Evolutionary conservation across 2,113 vertebrate genomes (phyloP), one percentile per base, ranked within the genome.

Genomic region (Vombatus ursinus): DNA sequence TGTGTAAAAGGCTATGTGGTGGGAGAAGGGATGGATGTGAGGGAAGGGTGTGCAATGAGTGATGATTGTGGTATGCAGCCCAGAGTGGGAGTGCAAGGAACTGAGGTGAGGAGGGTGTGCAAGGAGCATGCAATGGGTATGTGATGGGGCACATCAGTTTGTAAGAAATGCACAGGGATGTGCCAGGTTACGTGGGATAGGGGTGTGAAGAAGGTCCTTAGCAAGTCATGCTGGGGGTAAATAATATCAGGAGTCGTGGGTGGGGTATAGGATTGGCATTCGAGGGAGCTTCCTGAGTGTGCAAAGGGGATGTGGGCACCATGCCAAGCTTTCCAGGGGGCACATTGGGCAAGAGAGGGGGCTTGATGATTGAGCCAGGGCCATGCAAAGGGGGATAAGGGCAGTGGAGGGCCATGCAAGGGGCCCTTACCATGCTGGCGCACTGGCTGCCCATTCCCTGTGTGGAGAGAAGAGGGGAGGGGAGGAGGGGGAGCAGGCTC

Each of bases 371-470:
- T 3, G 23, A 0, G 23, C 77, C 90, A 50, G 52, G 24, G 14
- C 49, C 22, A 28, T 52, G 28, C 25, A 50, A 48, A 48, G 93
- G 12, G 19, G 31, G 8, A n/a, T 2, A 6, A 14, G 16, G 52
- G 57, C 48, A 90, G 2, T 6, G 37, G 92, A 10, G 51, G 52
- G 50, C 22, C 90, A 47, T 47, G 3, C 0, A 3, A 28, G 95
- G 61, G 92, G 89, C 92, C 97, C 98, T 98, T 97, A 98, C 98
- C 98, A 95, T 98, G 97, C 68, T 95, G 96, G 92, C 97, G 97
- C 52, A 97, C 0, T 97, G 96, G 97, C n/a, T 96, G 96, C 95
- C 95, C 94, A 96, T 97, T 96, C 47, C 97, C 98, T 98, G 98
- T 93, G 95, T 96, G 96, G 95, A 98, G 95, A 98, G 96, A 97